Evolutionary conservation across 2,888 invertebrate species (phyloP).

Genomic region (Pharmacophagus antenor): DNA sequence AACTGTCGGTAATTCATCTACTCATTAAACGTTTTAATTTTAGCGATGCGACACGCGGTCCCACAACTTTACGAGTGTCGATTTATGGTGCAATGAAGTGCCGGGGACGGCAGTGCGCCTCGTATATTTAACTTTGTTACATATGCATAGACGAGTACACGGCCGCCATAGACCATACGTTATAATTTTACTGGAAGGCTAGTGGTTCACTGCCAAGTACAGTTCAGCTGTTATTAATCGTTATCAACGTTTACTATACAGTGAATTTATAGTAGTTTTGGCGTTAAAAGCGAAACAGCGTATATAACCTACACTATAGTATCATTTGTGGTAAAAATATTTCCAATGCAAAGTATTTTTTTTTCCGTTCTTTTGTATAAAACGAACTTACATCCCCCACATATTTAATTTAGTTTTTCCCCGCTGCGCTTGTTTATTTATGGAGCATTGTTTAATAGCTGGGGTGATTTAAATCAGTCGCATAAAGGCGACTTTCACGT

Average conservation of each 20-base stretch:
- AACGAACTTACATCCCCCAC: slow-evolving; percentile 53
- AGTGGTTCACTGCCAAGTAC: slow-evolving; percentile 43
- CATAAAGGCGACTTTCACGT: slow-evolving; percentile 58
- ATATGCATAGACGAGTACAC: slow-evolving; percentile 34
- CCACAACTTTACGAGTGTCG: slow-evolving; percentile 48
- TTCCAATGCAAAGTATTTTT: not conserved
- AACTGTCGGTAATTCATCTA: slow-evolving; percentile 59
- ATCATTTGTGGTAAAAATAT: slow-evolving; percentile 7
- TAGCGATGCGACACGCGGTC: slow-evolving; percentile 51
- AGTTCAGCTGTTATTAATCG: slow-evolving; percentile 39
- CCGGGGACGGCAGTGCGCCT: slow-evolving; percentile 50
- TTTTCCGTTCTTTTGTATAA: not conserved
- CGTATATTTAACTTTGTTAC: slow-evolving; percentile 27
- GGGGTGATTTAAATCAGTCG: slow-evolving; percentile 66
- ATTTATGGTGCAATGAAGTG: slow-evolving; percentile 58
- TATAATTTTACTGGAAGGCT: slow-evolving; percentile 49
- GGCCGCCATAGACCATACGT: slow-evolving; percentile 46
- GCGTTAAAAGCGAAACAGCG: slow-evolving; percentile 7
- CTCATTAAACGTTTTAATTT: slow-evolving; percentile 67
- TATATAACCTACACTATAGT: slow-evolving; percentile 8
- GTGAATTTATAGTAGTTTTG: slow-evolving; percentile 15
- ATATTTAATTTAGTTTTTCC: slow-evolving; percentile 53
- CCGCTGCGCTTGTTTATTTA: slow-evolving; percentile 68
- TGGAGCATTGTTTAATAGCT: slow-evolving; percentile 65
- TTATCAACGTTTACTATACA: slow-evolving; percentile 29